These are phyloP conservation scores for Drosophila neonasuta DNA, from an alignment of 2,888 invertebrate species.

Conservation along the genomic window DNA sequence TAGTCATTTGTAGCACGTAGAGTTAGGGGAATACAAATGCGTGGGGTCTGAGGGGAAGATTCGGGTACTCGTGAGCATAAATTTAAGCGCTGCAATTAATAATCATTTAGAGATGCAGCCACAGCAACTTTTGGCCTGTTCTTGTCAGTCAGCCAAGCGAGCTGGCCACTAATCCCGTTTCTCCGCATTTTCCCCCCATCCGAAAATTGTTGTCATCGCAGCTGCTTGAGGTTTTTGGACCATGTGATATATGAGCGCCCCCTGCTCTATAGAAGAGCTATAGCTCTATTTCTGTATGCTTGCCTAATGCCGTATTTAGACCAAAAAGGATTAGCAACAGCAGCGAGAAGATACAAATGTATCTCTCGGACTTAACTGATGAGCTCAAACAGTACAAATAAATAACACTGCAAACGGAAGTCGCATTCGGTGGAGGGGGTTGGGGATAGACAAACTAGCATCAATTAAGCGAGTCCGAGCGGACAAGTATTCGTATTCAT, in stretches of 20 bases:
- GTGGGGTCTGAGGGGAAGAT: conserved; percentile 55
- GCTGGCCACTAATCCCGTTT: conserved; percentile 48
- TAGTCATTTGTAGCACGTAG: conserved; percentile 74
- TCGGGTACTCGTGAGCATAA: conserved; percentile 42
- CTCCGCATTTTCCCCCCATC: conserved; percentile 18
- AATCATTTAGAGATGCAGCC: conserved; percentile 67
- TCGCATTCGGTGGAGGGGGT: conserved; percentile 16
- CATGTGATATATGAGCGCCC: conserved; percentile 52
- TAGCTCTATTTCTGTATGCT: conserved; percentile 39
- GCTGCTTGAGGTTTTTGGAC: conserved; percentile 65
- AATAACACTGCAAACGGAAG: conserved; percentile 60
- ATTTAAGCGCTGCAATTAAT: conserved; percentile 71
- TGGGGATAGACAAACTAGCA: conserved; percentile 57
- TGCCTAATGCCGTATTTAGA: conserved; percentile 59
- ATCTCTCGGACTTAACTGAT: conserved; percentile 51
- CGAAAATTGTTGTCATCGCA: conserved; percentile 49
- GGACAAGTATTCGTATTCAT: not conserved
- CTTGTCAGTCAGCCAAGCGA: conserved; percentile 54
- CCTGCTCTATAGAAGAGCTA: conserved; percentile 42
- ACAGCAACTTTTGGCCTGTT: conserved; percentile 47
- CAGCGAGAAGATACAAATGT: conserved; percentile 62
- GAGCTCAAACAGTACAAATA: conserved; percentile 49
- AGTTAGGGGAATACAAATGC: conserved; percentile 27
- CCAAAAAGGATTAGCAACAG: conserved; percentile 68
- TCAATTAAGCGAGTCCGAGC: conserved; percentile 56